Percentiles rank a stretch among this genome's conserved stretches.
phyloP scores from a whole-genome alignment of 2,888 invertebrate genomes.

The Hirtodrosophila duncani region DNA sequence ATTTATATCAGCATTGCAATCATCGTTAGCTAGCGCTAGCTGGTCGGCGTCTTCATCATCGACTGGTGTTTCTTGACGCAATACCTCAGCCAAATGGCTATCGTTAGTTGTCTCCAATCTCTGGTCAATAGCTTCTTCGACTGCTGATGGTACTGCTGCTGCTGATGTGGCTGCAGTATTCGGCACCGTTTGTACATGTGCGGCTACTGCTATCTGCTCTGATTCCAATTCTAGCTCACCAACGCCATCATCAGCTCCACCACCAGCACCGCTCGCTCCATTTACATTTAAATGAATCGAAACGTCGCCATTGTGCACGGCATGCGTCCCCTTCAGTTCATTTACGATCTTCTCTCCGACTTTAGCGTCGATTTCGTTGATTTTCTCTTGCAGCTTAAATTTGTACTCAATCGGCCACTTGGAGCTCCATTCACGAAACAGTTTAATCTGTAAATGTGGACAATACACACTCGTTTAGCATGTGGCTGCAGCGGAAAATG shows the following conservation, averaged over 20 bases:
- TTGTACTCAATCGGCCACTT: slow-evolving; percentile 88
- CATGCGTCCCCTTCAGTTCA: slow-evolving; percentile 74
- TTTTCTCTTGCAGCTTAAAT: slow-evolving; percentile 83
- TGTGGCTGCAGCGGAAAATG: not conserved
- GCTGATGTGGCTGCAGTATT: slow-evolving; percentile 20
- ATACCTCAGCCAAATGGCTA: slow-evolving; percentile 61
- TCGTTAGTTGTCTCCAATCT: slow-evolving; percentile 49
- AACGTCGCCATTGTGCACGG: slow-evolving; percentile 53
- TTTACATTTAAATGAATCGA: slow-evolving; percentile 56
- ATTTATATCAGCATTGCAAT: slow-evolving; percentile 47
- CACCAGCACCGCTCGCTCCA: slow-evolving; percentile 47
- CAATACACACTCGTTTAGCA: slow-evolving; percentile 22
- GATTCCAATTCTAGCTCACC: slow-evolving; percentile 39
- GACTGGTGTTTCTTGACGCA: slow-evolving; percentile 69
- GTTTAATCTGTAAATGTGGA: slow-evolving; percentile 84
- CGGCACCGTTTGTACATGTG: slow-evolving; percentile 12
- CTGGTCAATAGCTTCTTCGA: slow-evolving; percentile 25
- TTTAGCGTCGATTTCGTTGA: slow-evolving; percentile 85
- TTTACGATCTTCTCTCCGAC: slow-evolving; percentile 85
- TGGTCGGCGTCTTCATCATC: slow-evolving; percentile 54
- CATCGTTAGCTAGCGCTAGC: slow-evolving; percentile 24
- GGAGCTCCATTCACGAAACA: slow-evolving; percentile 90
- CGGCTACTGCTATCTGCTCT: slow-evolving; percentile 32
- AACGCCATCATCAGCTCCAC: slow-evolving; percentile 24
- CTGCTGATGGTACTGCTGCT: slow-evolving; percentile 8